These are phyloP conservation scores for Drosophila bunnanda DNA, from an alignment of 2,888 invertebrate species.

Conservation along the genomic window DNA sequence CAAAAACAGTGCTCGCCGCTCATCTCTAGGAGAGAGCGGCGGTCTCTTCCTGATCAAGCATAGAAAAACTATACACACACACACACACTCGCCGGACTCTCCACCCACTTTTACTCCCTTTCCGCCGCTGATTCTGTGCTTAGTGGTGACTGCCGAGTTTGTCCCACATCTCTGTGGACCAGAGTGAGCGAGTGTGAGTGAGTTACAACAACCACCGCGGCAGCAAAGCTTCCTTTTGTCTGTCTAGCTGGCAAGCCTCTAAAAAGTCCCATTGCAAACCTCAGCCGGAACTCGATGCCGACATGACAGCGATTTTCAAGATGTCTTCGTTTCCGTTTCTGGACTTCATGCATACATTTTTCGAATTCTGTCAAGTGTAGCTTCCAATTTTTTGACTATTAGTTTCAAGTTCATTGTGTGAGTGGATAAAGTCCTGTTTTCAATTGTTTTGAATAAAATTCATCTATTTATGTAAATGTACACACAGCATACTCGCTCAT, in stretches of 20 bases:
- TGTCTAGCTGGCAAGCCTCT: slow-evolving; percentile 58
- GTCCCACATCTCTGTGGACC: slow-evolving; percentile 66
- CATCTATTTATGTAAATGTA: not conserved
- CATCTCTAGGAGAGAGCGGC: slow-evolving; percentile 47
- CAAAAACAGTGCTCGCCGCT: slow-evolving; percentile 48
- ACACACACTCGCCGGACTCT: slow-evolving; percentile 10
- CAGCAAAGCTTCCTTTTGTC: slow-evolving; percentile 73
- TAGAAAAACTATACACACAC: slow-evolving; percentile 49
- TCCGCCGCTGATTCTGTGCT: slow-evolving; percentile 55
- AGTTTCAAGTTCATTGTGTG: not conserved
- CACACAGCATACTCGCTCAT: not conserved
- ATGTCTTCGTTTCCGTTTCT: slow-evolving; percentile 66
- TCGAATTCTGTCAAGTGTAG: not conserved
- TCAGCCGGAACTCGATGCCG: slow-evolving; percentile 65
- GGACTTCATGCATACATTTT: slow-evolving; percentile 43
- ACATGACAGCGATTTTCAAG: slow-evolving; percentile 59
- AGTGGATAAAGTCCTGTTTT: not conserved
- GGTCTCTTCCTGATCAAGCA: slow-evolving; percentile 63
- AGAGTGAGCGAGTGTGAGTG: slow-evolving; percentile 45
- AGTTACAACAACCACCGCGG: slow-evolving; percentile 74
- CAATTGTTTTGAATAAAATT: slow-evolving; percentile 9
- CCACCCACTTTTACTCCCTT: slow-evolving; percentile 59
- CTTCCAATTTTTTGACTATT: not conserved
- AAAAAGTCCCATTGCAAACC: slow-evolving; percentile 46
- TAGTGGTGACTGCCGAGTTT: slow-evolving; percentile 34